These are phyloP conservation scores for Carabus problematicus DNA, from an alignment of 2,888 invertebrate species.

Conservation along the genomic window DNA sequence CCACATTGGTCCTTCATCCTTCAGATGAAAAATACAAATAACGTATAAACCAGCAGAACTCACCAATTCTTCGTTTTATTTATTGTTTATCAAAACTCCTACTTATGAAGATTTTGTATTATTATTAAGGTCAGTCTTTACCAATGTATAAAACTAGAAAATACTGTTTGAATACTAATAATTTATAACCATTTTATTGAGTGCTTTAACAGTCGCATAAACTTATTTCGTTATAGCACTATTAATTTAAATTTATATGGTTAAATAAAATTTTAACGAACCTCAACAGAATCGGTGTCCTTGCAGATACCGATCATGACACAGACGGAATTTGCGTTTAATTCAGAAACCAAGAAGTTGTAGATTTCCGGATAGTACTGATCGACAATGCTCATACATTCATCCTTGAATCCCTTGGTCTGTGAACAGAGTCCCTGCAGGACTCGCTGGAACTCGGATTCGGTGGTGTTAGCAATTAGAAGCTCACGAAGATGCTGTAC, in stretches of 20 bases:
- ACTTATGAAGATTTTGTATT: too few relatives aligned
- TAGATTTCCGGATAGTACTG: constrained; percentile 81
- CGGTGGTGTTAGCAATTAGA: constrained; percentile 84
- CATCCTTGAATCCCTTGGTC: constrained; percentile 73
- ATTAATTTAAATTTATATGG: not conserved
- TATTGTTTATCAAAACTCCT: too few relatives aligned
- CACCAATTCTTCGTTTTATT: too few relatives aligned
- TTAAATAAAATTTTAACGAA: constrained; percentile 45
- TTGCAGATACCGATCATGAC: constrained; percentile 74
- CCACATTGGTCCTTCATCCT: constrained; percentile 62
- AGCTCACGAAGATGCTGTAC: constrained; percentile 81
- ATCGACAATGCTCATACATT: constrained; percentile 79
- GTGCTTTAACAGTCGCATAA: too few relatives aligned
- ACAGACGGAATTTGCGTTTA: constrained; percentile 77
- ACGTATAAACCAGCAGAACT: too few relatives aligned
- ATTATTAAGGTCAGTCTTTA: too few relatives aligned
- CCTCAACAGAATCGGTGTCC: constrained; percentile 51
- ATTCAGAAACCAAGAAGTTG: constrained; percentile 69
- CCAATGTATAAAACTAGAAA: not conserved
- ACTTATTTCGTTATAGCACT: too few relatives aligned
- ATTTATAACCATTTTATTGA: too few relatives aligned
- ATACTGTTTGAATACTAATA: constrained; percentile 11
- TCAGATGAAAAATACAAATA: too few relatives aligned
- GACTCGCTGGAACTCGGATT: constrained; percentile 79
- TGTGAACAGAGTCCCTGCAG: constrained; percentile 82